Evolutionary conservation across 2,888 invertebrate species (phyloP).

Genomic region (Xestia c-nigrum): DNA sequence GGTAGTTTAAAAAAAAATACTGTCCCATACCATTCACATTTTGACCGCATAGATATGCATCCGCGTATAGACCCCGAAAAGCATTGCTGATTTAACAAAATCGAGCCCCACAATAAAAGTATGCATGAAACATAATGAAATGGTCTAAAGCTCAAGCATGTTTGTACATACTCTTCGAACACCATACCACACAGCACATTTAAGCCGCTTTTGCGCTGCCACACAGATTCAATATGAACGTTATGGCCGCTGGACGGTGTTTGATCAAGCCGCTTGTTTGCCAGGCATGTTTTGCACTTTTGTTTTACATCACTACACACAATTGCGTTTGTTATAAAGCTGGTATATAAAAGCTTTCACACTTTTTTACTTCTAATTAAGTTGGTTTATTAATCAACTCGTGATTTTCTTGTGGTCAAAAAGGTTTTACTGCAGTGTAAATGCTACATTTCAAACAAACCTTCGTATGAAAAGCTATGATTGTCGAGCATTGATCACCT

Average conservation of each 20-base stretch:
- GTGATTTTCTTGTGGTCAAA: no score
- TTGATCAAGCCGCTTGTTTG: conserved; percentile 35
- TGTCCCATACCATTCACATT: no score
- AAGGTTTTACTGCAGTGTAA: no score
- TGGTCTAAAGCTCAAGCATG: background rate
- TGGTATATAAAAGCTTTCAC: background rate
- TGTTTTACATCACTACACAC: background rate
- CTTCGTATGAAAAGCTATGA: no score
- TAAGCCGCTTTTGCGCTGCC: conserved; percentile 29
- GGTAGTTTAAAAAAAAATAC: no score
- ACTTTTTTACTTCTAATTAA: background rate
- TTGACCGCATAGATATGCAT: no score
- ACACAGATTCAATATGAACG: conserved; percentile 11
- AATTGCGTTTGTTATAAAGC: background rate
- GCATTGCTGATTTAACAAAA: background rate
- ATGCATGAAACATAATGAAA: conserved; percentile 8
- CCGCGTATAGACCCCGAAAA: background rate
- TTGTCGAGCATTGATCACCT: no score
- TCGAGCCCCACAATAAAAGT: background rate
- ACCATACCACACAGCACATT: conserved; percentile 9
- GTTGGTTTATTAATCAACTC: no score
- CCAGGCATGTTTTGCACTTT: conserved; percentile 6
- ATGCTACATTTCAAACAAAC: no score
- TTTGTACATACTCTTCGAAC: conserved; percentile 7
- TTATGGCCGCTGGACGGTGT: conserved; percentile 15